phyloP scores from a whole-genome alignment of 2,113 vertebrate species.

The Murina feae region DNA sequence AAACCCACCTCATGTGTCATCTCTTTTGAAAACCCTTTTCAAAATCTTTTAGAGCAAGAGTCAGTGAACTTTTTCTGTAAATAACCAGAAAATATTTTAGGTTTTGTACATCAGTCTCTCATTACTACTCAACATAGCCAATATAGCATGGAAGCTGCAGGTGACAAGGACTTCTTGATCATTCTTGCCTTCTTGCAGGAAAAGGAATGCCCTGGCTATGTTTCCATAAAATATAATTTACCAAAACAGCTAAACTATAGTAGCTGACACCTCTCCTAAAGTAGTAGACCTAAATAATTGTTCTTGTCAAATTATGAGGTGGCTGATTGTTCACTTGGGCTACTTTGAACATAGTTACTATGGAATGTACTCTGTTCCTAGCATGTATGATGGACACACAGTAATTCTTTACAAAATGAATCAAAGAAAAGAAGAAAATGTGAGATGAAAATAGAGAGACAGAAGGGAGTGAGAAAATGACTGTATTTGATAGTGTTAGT shows the following conservation, averaged over 20 bases:
- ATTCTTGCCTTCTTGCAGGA: background rate
- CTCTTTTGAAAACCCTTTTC: conserved; percentile 26
- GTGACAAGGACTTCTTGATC: background rate
- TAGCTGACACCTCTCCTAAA: background rate
- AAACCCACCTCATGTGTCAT: background rate
- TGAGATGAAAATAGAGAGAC: background rate
- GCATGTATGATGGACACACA: background rate
- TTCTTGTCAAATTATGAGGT: background rate
- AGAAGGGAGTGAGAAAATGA: background rate
- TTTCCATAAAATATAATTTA: background rate
- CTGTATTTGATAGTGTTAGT: background rate
- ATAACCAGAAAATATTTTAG: background rate
- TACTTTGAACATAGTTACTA: background rate
- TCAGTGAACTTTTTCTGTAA: background rate
- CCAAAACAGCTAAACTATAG: background rate
- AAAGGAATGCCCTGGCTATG: background rate
- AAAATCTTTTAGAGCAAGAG: background rate
- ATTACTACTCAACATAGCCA: background rate
- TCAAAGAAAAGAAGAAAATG: background rate
- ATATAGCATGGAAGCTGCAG: background rate
- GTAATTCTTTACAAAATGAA: background rate
- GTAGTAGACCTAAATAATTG: background rate
- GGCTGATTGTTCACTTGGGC: background rate
- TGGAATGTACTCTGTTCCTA: background rate
- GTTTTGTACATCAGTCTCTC: background rate